Percentiles rank a stretch among this genome's conserved stretches.
Evolutionary conservation across 2,113 vertebrate species (phyloP).

Genomic region (Chelonoidis abingdonii): DNA sequence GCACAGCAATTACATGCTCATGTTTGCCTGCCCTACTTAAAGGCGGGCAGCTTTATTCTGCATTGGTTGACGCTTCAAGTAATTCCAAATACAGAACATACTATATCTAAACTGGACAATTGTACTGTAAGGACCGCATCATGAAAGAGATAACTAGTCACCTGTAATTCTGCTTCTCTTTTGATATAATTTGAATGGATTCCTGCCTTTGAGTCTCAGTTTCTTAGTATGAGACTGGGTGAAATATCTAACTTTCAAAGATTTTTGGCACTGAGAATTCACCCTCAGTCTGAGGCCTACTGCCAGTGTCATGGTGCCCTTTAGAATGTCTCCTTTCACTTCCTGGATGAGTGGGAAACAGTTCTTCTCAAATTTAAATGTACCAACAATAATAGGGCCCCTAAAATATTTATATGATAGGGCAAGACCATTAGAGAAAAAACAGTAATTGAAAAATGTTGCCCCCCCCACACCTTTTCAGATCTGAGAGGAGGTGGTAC

Average conservation of each 20-base stretch:
- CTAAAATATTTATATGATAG: neutral
- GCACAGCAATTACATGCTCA: rapidly evolving
- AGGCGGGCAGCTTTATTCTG: neutral
- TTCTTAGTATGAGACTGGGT: neutral
- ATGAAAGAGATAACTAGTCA: neutral
- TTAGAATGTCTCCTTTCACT: neutral
- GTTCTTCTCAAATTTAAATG: neutral
- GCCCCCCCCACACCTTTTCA: neutral
- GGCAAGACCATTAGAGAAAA: neutral
- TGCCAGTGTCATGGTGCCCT: rapidly evolving
- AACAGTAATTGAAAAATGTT: neutral
- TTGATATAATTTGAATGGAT: neutral
- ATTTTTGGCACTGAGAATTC: neutral
- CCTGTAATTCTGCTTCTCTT: neutral
- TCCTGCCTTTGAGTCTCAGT: neutral
- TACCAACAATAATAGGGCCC: neutral
- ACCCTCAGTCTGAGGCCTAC: neutral
- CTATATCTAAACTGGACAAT: rapidly evolving
- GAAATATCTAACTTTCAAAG: neutral
- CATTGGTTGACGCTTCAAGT: neutral
- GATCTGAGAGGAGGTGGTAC: neutral
- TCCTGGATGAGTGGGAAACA: neutral
- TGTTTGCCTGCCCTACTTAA: rapidly evolving
- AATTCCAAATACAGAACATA: neutral
- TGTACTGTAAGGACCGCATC: neutral